Conservation (phyloP, 2,888 invertebrate genomes). For the Apamea monoglypha region DNA sequence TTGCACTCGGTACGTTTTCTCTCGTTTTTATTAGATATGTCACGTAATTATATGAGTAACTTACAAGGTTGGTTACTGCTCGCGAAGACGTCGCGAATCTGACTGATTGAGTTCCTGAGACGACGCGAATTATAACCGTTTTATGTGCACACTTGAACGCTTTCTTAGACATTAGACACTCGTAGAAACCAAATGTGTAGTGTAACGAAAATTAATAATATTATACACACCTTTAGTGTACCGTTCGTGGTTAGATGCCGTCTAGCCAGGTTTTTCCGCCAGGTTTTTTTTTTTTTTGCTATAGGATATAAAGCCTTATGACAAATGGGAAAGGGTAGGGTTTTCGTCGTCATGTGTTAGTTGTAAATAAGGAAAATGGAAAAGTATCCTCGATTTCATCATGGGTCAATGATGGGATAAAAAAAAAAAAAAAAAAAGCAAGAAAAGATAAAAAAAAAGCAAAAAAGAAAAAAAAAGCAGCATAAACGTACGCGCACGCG, state of each 20-base stretch:
- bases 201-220: conserved; percentile 13
- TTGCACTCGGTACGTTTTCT: conserved; percentile 29
- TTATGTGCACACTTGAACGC: conserved; percentile 32
- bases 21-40: conserved; percentile 5
- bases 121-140: conserved; percentile 53
- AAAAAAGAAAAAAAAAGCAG: too few species aligned
- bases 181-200: conserved; percentile 17
- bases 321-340: background rate
- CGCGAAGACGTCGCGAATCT: conserved; percentile 45
- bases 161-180: conserved; percentile 27
- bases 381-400: background rate
- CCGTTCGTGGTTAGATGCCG: background rate
- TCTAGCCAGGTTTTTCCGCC: background rate
- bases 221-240: background rate
- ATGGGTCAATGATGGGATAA: background rate
- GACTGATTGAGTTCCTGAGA: conserved; percentile 46
- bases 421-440: too few species aligned
- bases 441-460: too few species aligned
- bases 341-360: background rate
- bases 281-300: too few species aligned
- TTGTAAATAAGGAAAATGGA: background rate
- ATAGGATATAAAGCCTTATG: background rate
- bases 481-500: too few species aligned
- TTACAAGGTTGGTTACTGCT: conserved; percentile 36
- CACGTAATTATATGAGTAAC: conserved; percentile 28